A percentile compares a stretch with the other conserved stretches of the same genome.
Conservation (phyloP, 2,888 invertebrate genomes). For the Morpho helenor region DNA sequence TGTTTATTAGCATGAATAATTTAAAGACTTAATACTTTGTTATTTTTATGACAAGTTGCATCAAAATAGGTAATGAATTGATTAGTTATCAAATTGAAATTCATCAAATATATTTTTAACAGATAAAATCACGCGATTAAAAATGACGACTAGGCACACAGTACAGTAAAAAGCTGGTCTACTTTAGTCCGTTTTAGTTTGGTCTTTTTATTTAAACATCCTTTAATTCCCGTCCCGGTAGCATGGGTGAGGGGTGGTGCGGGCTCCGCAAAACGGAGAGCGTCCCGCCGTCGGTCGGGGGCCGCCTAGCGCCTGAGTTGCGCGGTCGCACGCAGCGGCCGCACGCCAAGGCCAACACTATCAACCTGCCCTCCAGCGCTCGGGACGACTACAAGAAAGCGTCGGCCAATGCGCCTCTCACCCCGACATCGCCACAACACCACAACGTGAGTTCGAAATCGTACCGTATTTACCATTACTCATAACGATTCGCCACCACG, state of each 20-base stretch:
- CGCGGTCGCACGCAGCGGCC: slow-evolving; percentile 60
- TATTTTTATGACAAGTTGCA: too few species aligned
- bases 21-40: too few species aligned
- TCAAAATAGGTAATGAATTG: too few species aligned
- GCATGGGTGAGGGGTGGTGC: slow-evolving; percentile 59
- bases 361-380: slow-evolving; percentile 77
- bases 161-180: slow-evolving; percentile 42
- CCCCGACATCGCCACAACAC: slow-evolving; percentile 65
- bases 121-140: too few species aligned
- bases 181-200: slow-evolving; percentile 38
- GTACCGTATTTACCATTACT: neutral
- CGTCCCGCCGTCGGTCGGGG: slow-evolving; percentile 62
- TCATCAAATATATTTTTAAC: too few species aligned
- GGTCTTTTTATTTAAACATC: slow-evolving; percentile 47
- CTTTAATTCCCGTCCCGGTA: slow-evolving; percentile 54
- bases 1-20: too few species aligned
- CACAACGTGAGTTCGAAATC: slow-evolving; percentile 57
- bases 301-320: slow-evolving; percentile 52
- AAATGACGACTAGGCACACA: neutral
- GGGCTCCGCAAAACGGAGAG: slow-evolving; percentile 68
- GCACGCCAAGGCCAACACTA: slow-evolving; percentile 78
- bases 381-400: slow-evolving; percentile 54
- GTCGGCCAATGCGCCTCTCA: slow-evolving; percentile 38
- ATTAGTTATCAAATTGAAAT: too few species aligned
- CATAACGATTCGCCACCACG: too few species aligned